These are phyloP conservation scores for Parnassius glacialis DNA, from an alignment of 2,888 invertebrate species.

Conservation along the genomic window DNA sequence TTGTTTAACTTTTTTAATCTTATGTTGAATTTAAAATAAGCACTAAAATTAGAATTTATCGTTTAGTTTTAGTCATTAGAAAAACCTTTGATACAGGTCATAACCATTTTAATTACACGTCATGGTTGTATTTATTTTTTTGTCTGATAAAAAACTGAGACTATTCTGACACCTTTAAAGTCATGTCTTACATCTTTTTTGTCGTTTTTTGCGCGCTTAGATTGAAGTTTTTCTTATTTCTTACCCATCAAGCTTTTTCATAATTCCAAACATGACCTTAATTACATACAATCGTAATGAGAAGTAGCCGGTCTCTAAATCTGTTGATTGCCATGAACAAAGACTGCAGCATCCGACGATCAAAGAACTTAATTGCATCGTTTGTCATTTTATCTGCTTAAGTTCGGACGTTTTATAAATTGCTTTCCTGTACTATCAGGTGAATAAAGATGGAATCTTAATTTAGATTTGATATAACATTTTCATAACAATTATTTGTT, in stretches of 20 bases:
- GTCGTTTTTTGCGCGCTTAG: constrained; percentile 12
- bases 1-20: no score
- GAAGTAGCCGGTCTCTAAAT: constrained; percentile 15
- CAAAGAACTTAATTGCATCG: constrained; percentile 23
- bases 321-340: constrained; percentile 10
- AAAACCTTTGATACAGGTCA: no score
- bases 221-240: background rate
- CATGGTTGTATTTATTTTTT: no score
- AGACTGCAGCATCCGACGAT: constrained; percentile 19
- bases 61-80: no score
- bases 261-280: constrained; percentile 11
- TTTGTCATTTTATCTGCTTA: constrained; percentile 22
- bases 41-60: no score
- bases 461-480: background rate
- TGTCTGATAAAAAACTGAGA: background rate
- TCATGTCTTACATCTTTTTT: background rate
- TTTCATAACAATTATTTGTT: background rate
- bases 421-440: constrained; percentile 8
- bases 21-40: no score
- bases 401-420: constrained; percentile 15
- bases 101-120: no score
- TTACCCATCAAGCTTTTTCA: constrained; percentile 13
- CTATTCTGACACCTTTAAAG: background rate
- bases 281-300: constrained; percentile 21
- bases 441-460: background rate